Conservation (phyloP, 2,888 invertebrate species). For the Hoplodrina ambigua region DNA sequence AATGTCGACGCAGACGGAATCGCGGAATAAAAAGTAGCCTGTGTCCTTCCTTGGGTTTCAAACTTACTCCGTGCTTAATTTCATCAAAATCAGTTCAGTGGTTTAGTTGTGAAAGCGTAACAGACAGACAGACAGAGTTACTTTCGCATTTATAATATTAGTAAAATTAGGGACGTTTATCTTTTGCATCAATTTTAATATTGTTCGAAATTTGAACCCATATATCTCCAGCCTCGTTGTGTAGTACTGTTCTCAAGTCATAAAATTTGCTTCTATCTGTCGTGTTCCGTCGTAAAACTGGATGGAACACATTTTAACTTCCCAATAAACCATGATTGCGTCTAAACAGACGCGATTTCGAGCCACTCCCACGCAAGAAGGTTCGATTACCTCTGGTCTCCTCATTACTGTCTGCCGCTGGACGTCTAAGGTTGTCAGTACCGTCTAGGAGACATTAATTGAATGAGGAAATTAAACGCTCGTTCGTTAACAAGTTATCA, state of each 20-base stretch:
- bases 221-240: slow-evolving; percentile 25
- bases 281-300: slow-evolving; percentile 54
- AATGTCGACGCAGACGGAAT: no score
- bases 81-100: no score
- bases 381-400: slow-evolving; percentile 59
- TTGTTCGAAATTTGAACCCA: slow-evolving; percentile 22
- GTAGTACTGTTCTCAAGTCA: slow-evolving; percentile 19
- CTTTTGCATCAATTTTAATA: slow-evolving; percentile 7
- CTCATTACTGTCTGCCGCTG: slow-evolving; percentile 53
- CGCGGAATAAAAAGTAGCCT: no score
- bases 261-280: slow-evolving; percentile 48
- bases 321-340: slow-evolving; percentile 62
- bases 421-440: slow-evolving; percentile 49
- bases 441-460: slow-evolving; percentile 17
- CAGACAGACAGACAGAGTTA: no score
- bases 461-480: slow-evolving; percentile 19
- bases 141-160: no score
- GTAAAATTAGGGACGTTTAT: no score
- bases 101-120: no score
- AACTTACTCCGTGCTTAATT: no score
- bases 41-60: no score
- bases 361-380: slow-evolving; percentile 59
- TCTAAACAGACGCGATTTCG: slow-evolving; percentile 58
- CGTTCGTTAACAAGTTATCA: not conserved
- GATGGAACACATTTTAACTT: slow-evolving; percentile 52